Conservation (phyloP, 1,140 invertebrate genomes). For the Archivesica marissinica region DNA sequence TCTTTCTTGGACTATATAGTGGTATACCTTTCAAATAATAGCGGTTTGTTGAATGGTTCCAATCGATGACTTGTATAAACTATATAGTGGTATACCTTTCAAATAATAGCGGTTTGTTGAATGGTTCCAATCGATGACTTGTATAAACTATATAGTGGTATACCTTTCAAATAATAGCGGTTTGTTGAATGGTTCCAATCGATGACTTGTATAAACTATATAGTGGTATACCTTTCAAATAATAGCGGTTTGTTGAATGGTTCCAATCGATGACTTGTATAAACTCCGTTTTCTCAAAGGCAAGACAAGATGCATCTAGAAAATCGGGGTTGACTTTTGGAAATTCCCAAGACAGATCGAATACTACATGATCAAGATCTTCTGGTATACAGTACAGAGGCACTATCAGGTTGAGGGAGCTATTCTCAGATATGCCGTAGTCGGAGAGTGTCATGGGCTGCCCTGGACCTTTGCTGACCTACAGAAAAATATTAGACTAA, state of each 20-base stretch:
- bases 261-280: constrained; percentile 41
- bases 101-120: no score
- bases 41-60: no score
- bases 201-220: no score
- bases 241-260: constrained; percentile 18
- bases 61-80: no score
- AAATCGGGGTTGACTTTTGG: constrained; percentile 29
- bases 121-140: no score
- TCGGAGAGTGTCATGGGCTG: neutral
- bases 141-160: no score
- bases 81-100: no score
- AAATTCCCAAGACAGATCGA: constrained; percentile 36
- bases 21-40: no score
- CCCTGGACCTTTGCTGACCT: neutral
- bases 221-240: constrained; percentile 34
- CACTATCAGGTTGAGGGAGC: neutral
- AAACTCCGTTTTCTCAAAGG: constrained; percentile 26
- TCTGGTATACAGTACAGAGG: constrained; percentile 37
- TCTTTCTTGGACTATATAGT: no score
- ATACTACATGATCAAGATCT: constrained; percentile 39
- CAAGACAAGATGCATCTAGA: constrained; percentile 2
- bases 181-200: no score
- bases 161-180: no score
- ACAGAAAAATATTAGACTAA: no score
- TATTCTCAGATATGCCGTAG: neutral